Base-by-base conservation (phyloP, 2,113 vertebrate genomes). In the Odocoileus virginianus region DNA sequence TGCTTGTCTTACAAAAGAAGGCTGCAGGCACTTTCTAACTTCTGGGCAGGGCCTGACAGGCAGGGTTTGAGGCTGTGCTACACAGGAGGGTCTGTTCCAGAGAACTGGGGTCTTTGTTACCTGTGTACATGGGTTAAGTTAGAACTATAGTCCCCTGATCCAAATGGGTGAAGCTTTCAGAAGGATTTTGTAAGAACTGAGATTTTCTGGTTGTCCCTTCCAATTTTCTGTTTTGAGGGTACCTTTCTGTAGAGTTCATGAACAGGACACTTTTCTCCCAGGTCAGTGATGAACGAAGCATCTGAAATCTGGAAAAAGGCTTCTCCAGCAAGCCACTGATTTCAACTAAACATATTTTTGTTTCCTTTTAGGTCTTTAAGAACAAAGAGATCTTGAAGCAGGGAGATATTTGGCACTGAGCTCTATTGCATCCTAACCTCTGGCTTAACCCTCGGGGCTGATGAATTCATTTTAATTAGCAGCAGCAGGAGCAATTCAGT, bases 391-490 rank as follows among this genome's bases (percentile, higher is more conserved):
- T 55, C 71, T 33, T 95, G 95, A 89, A 92, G 76, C 91, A 67
- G 2, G 50, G 96, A 96, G 57, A n/a, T 30, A 30, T 57, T 57
- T 54, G 89, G 64, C 64, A 2, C 23, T 74, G 16, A 3, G 17
- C 7, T 89, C 55, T 12, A 57, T 52, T 40, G 47, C 85, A 45
- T 64, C 27, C 19, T 45, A 79, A 89, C 45, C 33, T 33, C 90
- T 2, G 19, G 76, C 43, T 52, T 84, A 88, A 52, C 28, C 78
- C 92, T 96, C 47, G 17, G 45, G 30, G 57, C 36, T 94, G 83
- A 94, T 43, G 87, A 95, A 28, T 92, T 97, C n/a, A 83, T 78
- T 55, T 90, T 83, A 94, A 96, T 96, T 93, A 96, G 76, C 89
- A 96, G 45, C 92, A 97, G 93, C 89, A 94, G 90, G 85, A 93